These are phyloP conservation scores for Penaeus vannamei DNA, from an alignment of 1,140 invertebrate species.

Conservation along the genomic window DNA sequence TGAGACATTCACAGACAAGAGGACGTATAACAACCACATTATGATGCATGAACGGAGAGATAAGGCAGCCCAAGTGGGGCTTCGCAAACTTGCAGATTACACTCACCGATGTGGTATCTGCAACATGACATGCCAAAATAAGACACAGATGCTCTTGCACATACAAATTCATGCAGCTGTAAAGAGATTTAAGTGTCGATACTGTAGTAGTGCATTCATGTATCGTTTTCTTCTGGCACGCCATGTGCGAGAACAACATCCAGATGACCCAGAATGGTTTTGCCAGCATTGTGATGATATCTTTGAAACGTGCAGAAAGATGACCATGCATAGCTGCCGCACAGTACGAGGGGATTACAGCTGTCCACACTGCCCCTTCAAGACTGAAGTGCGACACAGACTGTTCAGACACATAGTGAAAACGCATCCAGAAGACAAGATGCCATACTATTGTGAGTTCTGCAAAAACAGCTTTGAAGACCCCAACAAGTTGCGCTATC, in stretches of 20 bases:
- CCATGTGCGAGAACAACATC: slow-evolving; percentile 57
- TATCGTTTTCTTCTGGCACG: slow-evolving; percentile 51
- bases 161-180: slow-evolving; percentile 60
- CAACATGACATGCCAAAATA: slow-evolving; percentile 52
- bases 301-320: slow-evolving; percentile 49
- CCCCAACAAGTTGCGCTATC: slow-evolving; percentile 61
- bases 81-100: slow-evolving; percentile 45
- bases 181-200: slow-evolving; percentile 49
- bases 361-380: slow-evolving; percentile 63
- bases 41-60: slow-evolving; percentile 12
- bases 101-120: slow-evolving; percentile 64
- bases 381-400: slow-evolving; percentile 59
- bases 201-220: slow-evolving; percentile 48
- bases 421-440: slow-evolving; percentile 46
- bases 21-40: slow-evolving; percentile 34
- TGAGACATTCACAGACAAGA: slow-evolving; percentile 27
- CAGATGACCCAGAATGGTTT: slow-evolving; percentile 49
- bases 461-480: slow-evolving; percentile 55
- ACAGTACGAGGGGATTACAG: slow-evolving; percentile 50
- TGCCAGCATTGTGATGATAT: slow-evolving; percentile 56
- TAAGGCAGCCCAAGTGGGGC: slow-evolving; percentile 28
- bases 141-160: slow-evolving; percentile 60
- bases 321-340: slow-evolving; percentile 53
- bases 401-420: slow-evolving; percentile 56
- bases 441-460: slow-evolving; percentile 62